A percentile compares a stretch with the other conserved stretches of the same genome.
These are phyloP conservation scores for Drosophila tripunctata DNA, from an alignment of 2,888 invertebrate species.

Conservation along the genomic window DNA sequence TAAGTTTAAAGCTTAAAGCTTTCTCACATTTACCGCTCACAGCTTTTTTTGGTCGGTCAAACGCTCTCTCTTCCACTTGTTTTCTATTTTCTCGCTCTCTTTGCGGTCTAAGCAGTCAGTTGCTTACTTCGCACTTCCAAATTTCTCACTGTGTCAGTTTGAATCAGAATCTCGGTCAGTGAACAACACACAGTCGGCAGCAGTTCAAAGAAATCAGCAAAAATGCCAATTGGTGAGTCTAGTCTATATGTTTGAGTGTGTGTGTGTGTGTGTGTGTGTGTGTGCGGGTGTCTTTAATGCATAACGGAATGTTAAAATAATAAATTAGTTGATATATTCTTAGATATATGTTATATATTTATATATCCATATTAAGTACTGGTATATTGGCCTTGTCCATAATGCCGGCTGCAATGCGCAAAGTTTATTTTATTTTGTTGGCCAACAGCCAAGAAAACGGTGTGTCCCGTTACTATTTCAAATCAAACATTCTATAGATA, in stretches of 20 bases:
- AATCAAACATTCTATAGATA: no score
- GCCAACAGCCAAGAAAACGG: slow-evolving; percentile 46
- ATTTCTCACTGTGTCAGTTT: slow-evolving; percentile 47
- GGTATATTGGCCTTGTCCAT: not conserved
- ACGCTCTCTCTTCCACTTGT: not conserved
- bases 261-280: slow-evolving; percentile 16
- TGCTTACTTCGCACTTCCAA: slow-evolving; percentile 41
- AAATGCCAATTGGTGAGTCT: slow-evolving; percentile 79
- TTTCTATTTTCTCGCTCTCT: not conserved
- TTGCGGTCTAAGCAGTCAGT: slow-evolving; percentile 28
- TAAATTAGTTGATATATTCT: slow-evolving; percentile 4
- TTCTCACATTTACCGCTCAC: slow-evolving; percentile 2
- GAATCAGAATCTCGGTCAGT: slow-evolving; percentile 67
- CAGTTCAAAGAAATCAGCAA: slow-evolving; percentile 46
- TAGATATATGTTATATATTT: not conserved
- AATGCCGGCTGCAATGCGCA: slow-evolving; percentile 21
- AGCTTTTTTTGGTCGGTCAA: not conserved
- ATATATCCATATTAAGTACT: not conserved
- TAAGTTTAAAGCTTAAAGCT: slow-evolving; percentile 19
- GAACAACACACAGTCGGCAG: slow-evolving; percentile 57
- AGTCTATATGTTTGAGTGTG: not conserved
- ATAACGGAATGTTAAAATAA: slow-evolving; percentile 45
- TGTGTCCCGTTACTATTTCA: slow-evolving; percentile 26
- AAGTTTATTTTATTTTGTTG: slow-evolving; percentile 36
- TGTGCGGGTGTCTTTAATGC: slow-evolving; percentile 30